These are phyloP conservation scores for Agonopterix alstromeriana DNA, from an alignment of 2,888 invertebrate genomes.

Conservation along the genomic window DNA sequence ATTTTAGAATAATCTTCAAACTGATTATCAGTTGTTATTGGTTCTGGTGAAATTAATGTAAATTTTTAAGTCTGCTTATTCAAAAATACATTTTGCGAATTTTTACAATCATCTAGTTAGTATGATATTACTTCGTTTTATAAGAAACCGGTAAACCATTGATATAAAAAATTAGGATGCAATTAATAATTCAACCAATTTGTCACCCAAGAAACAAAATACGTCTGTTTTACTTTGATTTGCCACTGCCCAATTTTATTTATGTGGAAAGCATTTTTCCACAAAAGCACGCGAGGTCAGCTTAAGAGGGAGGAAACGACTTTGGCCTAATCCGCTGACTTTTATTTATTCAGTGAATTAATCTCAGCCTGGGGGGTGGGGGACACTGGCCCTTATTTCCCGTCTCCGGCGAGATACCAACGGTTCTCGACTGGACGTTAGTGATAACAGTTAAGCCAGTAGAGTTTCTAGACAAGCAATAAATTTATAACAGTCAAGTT, in stretches of 20 bases:
- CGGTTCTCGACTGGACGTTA: constrained; percentile 47
- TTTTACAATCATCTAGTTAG: too few relatives aligned
- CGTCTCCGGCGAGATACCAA: constrained; percentile 45
- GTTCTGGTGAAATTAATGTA: too few relatives aligned
- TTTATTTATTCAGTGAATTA: constrained; percentile 77
- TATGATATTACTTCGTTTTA: too few relatives aligned
- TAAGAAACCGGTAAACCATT: too few relatives aligned
- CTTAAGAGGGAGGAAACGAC: constrained; percentile 73
- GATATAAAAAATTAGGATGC: too few relatives aligned
- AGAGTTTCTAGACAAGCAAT: constrained; percentile 9
- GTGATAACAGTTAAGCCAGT: constrained; percentile 45
- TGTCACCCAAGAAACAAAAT: constrained; percentile 23
- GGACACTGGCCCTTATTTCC: constrained; percentile 61
- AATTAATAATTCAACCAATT: neutral
- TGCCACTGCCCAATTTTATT: constrained; percentile 57
- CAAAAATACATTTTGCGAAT: too few relatives aligned
- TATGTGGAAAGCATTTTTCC: constrained; percentile 69
- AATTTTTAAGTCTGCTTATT: too few relatives aligned
- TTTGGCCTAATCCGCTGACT: constrained; percentile 76
- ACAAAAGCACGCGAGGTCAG: constrained; percentile 74
- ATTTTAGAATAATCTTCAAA: too few relatives aligned
- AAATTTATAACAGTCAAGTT: constrained; percentile 6
- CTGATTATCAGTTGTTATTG: too few relatives aligned
- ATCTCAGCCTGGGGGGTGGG: constrained; percentile 58
- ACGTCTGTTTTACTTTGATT: constrained; percentile 55